phyloP scores from a whole-genome alignment of 2,888 invertebrate genomes.

The Drepana falcataria region DNA sequence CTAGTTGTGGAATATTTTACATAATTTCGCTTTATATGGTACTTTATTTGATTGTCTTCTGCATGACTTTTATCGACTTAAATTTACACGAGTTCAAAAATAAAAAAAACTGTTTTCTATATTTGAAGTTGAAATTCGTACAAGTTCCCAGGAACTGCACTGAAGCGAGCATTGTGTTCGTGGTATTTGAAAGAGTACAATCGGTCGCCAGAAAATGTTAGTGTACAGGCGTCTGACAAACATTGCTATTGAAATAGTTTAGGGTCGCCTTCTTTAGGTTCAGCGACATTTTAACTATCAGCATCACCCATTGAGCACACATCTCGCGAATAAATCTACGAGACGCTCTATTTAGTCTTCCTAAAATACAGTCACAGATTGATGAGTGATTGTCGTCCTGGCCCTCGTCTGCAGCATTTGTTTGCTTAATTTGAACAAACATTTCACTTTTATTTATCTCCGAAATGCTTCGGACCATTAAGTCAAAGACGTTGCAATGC shows the following conservation, averaged over 20 bases:
- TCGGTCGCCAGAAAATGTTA: constrained; percentile 11
- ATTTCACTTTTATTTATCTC: not conserved
- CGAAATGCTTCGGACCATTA: not conserved
- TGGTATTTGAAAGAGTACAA: constrained; percentile 26
- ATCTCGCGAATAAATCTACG: constrained; percentile 43
- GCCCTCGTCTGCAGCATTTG: constrained; percentile 17
- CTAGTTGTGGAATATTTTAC: too few relatives aligned
- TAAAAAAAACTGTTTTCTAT: not conserved
- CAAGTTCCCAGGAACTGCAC: constrained; percentile 7
- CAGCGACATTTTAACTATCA: constrained; percentile 53
- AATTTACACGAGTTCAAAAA: not conserved
- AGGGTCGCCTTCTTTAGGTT: constrained; percentile 36
- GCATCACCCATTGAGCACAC: constrained; percentile 33
- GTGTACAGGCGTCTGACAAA: constrained; percentile 36
- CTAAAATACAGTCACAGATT: constrained; percentile 30
- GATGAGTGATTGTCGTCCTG: constrained; percentile 26
- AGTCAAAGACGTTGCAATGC: not conserved
- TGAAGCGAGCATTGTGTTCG: constrained; percentile 15
- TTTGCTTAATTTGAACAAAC: constrained; percentile 12
- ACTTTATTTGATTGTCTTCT: too few relatives aligned
- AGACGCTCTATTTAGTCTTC: constrained; percentile 35
- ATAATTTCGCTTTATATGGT: too few relatives aligned
- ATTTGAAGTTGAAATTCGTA: constrained; percentile 4
- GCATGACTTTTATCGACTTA: too few relatives aligned
- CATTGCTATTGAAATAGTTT: constrained; percentile 57